Percentiles rank a stretch among this genome's conserved stretches.
These are phyloP conservation scores for Celastrina argiolus DNA, from an alignment of 2,888 invertebrate species.

Conservation along the genomic window DNA sequence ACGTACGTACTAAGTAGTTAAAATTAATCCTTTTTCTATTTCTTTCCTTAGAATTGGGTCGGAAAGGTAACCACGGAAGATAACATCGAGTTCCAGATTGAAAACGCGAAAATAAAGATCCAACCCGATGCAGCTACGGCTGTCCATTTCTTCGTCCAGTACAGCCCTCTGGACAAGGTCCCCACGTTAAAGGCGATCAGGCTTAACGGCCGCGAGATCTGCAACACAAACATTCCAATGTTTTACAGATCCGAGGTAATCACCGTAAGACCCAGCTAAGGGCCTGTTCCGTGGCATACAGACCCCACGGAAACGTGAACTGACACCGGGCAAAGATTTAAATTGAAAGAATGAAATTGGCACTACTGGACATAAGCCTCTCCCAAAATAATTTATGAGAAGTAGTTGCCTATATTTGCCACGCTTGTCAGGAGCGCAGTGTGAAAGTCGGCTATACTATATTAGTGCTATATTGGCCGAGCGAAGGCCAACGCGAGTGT, in stretches of 20 bases:
- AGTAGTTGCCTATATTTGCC: too few relatives aligned
- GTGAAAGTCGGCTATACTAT: too few relatives aligned
- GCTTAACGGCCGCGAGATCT: constrained; percentile 79
- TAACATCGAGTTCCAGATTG: constrained; percentile 78
- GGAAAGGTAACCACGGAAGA: constrained; percentile 78
- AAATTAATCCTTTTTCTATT: neutral
- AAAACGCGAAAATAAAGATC: constrained; percentile 76
- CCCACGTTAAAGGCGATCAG: constrained; percentile 72
- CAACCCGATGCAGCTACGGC: constrained; percentile 75
- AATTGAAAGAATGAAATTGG: too few relatives aligned
- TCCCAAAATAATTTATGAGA: too few relatives aligned
- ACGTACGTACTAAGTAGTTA: too few relatives aligned
- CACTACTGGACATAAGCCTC: too few relatives aligned
- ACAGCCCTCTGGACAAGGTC: constrained; percentile 63
- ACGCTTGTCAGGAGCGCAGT: too few relatives aligned
- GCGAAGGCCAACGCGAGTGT: too few relatives aligned
- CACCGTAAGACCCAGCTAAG: constrained; percentile 24
- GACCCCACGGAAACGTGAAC: constrained; percentile 29
- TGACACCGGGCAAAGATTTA: too few relatives aligned
- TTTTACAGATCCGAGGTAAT: constrained; percentile 42
- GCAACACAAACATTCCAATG: constrained; percentile 57
- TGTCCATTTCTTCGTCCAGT: constrained; percentile 79
- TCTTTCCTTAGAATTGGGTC: constrained; percentile 71
- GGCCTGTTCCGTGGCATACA: constrained; percentile 27
- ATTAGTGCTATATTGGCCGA: too few relatives aligned